Conservation (phyloP, 1,140 invertebrate genomes). For the Brachionus paranguensis region DNA sequence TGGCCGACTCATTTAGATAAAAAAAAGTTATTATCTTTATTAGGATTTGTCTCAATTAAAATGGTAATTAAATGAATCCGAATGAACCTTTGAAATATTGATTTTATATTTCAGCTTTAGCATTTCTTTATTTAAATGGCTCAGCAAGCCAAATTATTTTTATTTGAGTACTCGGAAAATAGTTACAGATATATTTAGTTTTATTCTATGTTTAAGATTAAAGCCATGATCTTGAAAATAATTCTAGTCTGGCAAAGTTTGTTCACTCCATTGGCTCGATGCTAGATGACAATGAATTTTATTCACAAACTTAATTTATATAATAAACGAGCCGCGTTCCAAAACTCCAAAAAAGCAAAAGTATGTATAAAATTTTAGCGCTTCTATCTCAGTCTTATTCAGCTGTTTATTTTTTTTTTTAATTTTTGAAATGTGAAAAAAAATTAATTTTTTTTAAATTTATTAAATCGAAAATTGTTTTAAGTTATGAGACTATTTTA, state of each 20-base stretch:
- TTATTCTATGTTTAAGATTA: neutral
- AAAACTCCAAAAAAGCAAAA: conserved; percentile 9
- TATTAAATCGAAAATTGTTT: too few relatives aligned
- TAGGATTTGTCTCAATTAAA: neutral
- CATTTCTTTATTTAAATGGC: neutral
- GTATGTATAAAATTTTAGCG: neutral
- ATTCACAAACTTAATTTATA: neutral
- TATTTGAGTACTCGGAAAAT: neutral
- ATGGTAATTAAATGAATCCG: conserved; percentile 21
- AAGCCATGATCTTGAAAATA: neutral
- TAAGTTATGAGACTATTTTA: too few relatives aligned
- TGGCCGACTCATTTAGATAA: neutral
- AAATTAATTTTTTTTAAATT: too few relatives aligned
- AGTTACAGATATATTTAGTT: neutral
- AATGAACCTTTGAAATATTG: conserved; percentile 22
- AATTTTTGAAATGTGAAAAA: neutral
- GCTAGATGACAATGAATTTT: neutral
- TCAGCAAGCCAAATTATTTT: neutral
- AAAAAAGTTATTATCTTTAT: neutral
- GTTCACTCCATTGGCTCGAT: neutral
- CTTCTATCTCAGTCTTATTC: neutral
- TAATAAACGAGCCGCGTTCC: neutral
- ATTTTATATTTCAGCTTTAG: neutral
- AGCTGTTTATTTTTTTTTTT: neutral
- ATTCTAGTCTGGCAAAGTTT: neutral